Evolutionary conservation across 1,140 invertebrate genomes (phyloP), one percentile per base, ranked within the genome.

Genomic region (Metopolophium dirhodum): DNA sequence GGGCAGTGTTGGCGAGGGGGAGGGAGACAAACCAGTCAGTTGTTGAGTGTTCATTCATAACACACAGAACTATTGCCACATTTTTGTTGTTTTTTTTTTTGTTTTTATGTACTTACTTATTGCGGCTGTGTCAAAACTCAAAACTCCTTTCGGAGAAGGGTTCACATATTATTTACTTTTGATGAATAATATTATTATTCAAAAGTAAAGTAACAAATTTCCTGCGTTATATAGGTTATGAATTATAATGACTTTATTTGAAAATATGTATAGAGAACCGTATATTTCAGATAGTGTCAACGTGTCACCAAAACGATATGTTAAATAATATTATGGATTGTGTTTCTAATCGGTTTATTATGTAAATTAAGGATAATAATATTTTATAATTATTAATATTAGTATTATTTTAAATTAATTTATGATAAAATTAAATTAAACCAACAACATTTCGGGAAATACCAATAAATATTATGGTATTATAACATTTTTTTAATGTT

Each of bases 281-380:
- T 30, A 2, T 86, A 37, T 85, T 11, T 23, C 45, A 47, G 41
- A 45, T 86, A 86, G 47, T 86, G 85, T 47, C 85, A 86, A 86
- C 30, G 37, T 86, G 85, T 47, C 41, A 86, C 45, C 14, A 30
- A 47, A 47, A 86, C 14, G 83, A 47, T 86, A 18, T 45, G 77
- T 47, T 86, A 86, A 47, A 47, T 86, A 77, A 77, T 77, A 77
- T 77, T 77, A 86, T 47, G 26, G 85, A 47, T 47, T 86, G 23
- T 85, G 26, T 45, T 86, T 41, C 22, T 47, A 47, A 86, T 26
- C 85, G 26, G 41, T 86, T 47, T 86, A 47, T 47, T 86, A 47
- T 47, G 26, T 30, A 30, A 86, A 47, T 41, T 3, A 47, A 47
- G 61, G 61, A 77, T 47, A 14, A 47, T 86, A 30, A 86, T 47